Evolutionary conservation across 2,797 vertebrate species (phyloP), one percentile per base, ranked within the genome.

Genomic region (Darevskia mixta): DNA sequence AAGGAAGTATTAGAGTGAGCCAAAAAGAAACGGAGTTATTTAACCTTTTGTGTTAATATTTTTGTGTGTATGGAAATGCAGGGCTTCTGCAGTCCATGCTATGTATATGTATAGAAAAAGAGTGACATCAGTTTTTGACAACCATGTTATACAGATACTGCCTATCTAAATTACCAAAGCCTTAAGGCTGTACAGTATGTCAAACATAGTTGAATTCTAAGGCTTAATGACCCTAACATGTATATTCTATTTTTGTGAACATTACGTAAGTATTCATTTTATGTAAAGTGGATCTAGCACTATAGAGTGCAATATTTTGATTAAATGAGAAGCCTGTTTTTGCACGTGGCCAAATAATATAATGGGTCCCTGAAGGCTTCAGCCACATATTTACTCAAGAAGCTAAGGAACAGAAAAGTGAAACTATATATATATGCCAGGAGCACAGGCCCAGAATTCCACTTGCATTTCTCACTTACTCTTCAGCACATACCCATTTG

Each of bases 141-240:
- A 92, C 83, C 87, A 55, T 88, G 82, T 92, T 93, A 94, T 90
- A 93, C 86, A 85, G 49, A 91, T 91, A 92, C 20, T 90, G 89
- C 66, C 94, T 92, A 92, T 91, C 88, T 94, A 92, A 94, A 89
- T 95, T 95, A 92, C 80, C 79, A 86, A 95, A 91, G 84, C 93
- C 92, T 94, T 94, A 78, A 64, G 92, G 92, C 86, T 86, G 88
- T 87, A 92, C 78, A 83, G 83, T 76, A 91, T 82, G 92, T 93
- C 94, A 95, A 94, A 93, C 25, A 86, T 0, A 81, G 90, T 93
- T 93, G 93, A 15, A 45, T 69, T 91, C 85, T 91, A 0, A 0
- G 91, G 90, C 45, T 92, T 88, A 94, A 85, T 94, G 89, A 90
- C 73, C 91, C 93, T 91, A 91, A 91, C 92, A 92, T 69, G 5